Evolutionary conservation across 2,113 vertebrate species (phyloP).

Genomic region (Scytalopus superciliaris): DNA sequence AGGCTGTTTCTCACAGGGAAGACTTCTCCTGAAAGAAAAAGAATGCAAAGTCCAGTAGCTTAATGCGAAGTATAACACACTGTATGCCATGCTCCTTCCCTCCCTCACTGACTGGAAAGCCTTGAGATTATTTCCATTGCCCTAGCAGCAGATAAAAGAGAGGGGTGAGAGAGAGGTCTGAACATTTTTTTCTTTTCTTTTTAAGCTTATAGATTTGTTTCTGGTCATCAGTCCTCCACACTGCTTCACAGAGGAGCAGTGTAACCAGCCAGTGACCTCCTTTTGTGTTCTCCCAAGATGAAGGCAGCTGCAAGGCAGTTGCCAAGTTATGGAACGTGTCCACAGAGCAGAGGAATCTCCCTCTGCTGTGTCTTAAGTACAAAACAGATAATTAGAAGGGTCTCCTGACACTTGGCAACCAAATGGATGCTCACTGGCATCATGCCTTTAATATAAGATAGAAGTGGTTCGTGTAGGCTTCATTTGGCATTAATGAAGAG

Average conservation of each 20-base stretch:
- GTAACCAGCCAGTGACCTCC: background rate
- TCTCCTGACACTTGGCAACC: constrained; percentile 68
- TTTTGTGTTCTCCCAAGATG: background rate
- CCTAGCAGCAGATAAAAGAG: background rate
- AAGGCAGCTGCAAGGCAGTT: constrained; percentile 12
- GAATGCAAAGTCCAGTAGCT: background rate
- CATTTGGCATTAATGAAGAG: constrained; percentile 65
- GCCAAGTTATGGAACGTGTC: constrained; percentile 57
- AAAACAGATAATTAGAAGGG: constrained; percentile 66
- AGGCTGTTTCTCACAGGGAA: background rate
- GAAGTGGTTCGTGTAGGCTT: constrained; percentile 56
- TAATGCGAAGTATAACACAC: background rate
- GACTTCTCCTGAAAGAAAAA: background rate
- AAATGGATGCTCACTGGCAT: constrained; percentile 55
- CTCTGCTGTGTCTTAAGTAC: constrained; percentile 42
- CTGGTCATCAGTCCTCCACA: background rate
- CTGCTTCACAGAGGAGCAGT: background rate
- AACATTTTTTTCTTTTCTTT: background rate
- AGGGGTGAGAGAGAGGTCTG: background rate
- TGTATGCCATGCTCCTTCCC: background rate
- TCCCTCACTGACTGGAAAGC: background rate
- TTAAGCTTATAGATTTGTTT: background rate
- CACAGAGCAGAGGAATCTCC: constrained; percentile 48
- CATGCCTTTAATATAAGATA: constrained; percentile 58
- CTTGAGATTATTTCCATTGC: background rate